Conservation (phyloP, 1,140 invertebrate genomes). For the Capitella teleta region DNA sequence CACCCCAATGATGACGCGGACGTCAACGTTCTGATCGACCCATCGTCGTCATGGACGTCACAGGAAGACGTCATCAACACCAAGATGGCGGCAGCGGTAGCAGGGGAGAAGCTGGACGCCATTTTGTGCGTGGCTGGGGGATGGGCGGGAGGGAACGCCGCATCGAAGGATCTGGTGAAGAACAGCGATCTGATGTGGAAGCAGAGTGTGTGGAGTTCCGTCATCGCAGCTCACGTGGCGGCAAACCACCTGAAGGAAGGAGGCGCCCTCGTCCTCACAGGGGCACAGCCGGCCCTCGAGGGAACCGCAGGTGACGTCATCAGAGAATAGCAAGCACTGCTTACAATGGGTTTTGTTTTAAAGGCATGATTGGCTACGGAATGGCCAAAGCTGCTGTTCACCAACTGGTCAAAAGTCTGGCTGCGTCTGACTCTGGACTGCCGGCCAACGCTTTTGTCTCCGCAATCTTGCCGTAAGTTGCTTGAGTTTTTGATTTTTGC, state of each 20-base stretch:
- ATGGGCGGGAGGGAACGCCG: slow-evolving; percentile 81
- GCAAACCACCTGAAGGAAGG: slow-evolving; percentile 73
- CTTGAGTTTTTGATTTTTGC: too few species aligned
- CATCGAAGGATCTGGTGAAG: slow-evolving; percentile 63
- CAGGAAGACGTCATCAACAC: slow-evolving; percentile 49
- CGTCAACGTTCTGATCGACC: slow-evolving; percentile 73
- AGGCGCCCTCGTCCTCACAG: slow-evolving; percentile 84
- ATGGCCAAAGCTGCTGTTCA: slow-evolving; percentile 94
- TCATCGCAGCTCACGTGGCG: slow-evolving; percentile 78
- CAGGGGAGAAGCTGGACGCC: slow-evolving; percentile 70
- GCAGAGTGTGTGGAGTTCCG: slow-evolving; percentile 93
- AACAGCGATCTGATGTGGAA: slow-evolving; percentile 90
- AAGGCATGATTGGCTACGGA: slow-evolving; percentile 51
- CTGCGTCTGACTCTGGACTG: slow-evolving; percentile 64
- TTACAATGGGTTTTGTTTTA: not conserved
- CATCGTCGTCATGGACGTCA: slow-evolving; percentile 57
- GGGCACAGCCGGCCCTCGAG: slow-evolving; percentile 75
- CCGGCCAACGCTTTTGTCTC: slow-evolving; percentile 64
- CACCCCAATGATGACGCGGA: slow-evolving; percentile 78
- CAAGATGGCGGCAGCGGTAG: slow-evolving; percentile 25
- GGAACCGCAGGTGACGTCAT: slow-evolving; percentile 60
- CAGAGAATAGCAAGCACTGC: not conserved
- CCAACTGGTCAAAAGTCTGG: slow-evolving; percentile 86
- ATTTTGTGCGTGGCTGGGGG: slow-evolving; percentile 97
- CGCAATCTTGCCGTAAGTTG: slow-evolving; percentile 68